Percentiles rank a stretch among this genome's conserved stretches.
Conservation (phyloP, 2,113 vertebrate species). For the Callipepla californica region DNA sequence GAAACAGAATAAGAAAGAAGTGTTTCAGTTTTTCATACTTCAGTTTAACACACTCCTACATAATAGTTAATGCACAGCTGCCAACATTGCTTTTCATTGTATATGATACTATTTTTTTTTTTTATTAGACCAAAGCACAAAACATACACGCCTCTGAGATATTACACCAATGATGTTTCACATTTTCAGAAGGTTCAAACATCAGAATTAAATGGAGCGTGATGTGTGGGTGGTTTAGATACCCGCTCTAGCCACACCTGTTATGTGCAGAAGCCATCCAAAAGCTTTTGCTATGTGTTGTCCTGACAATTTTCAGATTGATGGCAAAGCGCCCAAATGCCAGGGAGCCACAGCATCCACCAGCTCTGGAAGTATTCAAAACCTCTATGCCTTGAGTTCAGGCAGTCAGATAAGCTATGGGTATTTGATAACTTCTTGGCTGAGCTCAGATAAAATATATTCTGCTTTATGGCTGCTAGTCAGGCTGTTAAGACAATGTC, state of each 20-base stretch:
- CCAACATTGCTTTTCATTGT: background rate
- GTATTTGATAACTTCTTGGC: background rate
- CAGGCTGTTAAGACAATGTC: background rate
- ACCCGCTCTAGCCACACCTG: background rate
- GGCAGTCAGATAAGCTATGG: background rate
- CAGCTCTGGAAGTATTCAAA: background rate
- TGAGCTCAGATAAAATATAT: background rate
- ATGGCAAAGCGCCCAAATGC: background rate
- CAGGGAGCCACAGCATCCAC: background rate
- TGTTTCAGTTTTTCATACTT: background rate
- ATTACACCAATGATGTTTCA: background rate
- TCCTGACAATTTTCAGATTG: accelerated
- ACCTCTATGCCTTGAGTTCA: background rate
- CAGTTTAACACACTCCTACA: background rate
- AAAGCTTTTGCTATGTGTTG: background rate
- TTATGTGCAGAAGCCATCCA: background rate
- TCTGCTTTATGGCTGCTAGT: background rate
- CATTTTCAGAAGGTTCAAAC: background rate
- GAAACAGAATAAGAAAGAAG: background rate
- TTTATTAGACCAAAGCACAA: background rate
- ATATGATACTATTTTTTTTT: background rate
- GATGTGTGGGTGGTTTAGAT: accelerated
- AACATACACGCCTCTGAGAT: background rate
- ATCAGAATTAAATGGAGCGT: background rate
- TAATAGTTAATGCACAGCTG: background rate